Evolutionary conservation across 2,797 vertebrate genomes (phyloP), one percentile per base, ranked within the genome.

Genomic region (Poecilia velifera): DNA sequence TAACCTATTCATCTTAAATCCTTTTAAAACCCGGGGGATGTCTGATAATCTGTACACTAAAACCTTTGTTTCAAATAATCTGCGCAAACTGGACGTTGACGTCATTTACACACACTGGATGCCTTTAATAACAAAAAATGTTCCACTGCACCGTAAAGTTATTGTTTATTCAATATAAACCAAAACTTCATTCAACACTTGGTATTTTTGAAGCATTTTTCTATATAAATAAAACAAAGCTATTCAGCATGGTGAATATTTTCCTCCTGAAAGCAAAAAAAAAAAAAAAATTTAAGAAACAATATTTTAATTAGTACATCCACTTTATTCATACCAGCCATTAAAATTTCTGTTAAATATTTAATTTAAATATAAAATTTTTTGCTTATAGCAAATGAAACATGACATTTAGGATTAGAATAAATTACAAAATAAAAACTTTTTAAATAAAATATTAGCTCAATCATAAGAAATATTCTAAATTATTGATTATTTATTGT

Each of bases 61-160:
- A 66, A 66, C 36, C 64, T 66, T 66, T 41, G 64, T 66, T 66
- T 39, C 36, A 39, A 66, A 66, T 39, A 39, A 66, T 12, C 64
- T 10, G 36, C 36, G 25, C 18, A 39, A 41, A 66, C 64, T 66
- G 36, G 20, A 39, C 3, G 0, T 66, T 66, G 64, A 66, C 0
- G 34, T 66, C 36, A 41, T 10, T 39, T 4, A 66, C 59, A 64
- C 14, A 66, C 6, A 20, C 36, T 66, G 36, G 34, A 22, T 66
- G 1, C 22, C 18, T 22, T 22, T 66, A 39, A 64, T 64, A 1
- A 31, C 31, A 9, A 66, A 39, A 39, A 41, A 66, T 34, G 59
- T 34, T 14, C 10, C 57, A 59, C 57, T 31, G 2, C 5, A 31
- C 28, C 57, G 18, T 62, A 62, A 59, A 14, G 25, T 62, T 62